Percentiles rank a stretch among this genome's conserved stretches.
Conservation (phyloP, 2,888 invertebrate genomes). For the Lepidocyrtinus sp. region DNA sequence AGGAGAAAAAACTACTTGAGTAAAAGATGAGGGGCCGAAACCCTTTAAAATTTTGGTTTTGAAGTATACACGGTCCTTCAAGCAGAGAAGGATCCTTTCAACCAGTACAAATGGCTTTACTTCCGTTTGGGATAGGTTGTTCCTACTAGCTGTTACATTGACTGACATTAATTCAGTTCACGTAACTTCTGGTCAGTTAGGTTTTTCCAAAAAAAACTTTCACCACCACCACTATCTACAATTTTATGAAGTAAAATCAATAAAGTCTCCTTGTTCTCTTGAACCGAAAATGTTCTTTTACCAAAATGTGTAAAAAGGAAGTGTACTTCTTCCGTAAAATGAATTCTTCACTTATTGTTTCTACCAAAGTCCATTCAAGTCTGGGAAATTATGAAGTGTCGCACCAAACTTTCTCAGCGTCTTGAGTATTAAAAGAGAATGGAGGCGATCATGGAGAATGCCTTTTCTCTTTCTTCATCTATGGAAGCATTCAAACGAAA, state of each 20-base stretch:
- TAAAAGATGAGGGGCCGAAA: too few relatives aligned
- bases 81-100: background rate
- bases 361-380: background rate
- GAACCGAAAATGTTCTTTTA: background rate
- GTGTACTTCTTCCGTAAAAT: background rate
- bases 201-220: constrained; percentile 16
- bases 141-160: too few relatives aligned
- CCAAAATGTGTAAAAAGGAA: background rate
- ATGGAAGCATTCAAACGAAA: background rate
- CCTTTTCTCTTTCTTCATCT: constrained; percentile 17
- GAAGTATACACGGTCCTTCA: background rate
- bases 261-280: background rate
- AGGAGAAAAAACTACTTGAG: too few relatives aligned
- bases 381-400: constrained; percentile 6
- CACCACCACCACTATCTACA: background rate
- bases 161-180: constrained; percentile 39
- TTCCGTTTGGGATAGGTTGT: background rate
- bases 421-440: too few relatives aligned
- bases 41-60: too few relatives aligned
- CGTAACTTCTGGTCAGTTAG: constrained; percentile 59
- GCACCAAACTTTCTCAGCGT: background rate
- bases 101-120: constrained; percentile 10
- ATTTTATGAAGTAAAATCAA: constrained; percentile 7
- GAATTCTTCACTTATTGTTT: background rate
- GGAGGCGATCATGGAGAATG: background rate